Evolutionary conservation across 2,797 vertebrate genomes (phyloP).

Genomic region (Poecilia picta): DNA sequence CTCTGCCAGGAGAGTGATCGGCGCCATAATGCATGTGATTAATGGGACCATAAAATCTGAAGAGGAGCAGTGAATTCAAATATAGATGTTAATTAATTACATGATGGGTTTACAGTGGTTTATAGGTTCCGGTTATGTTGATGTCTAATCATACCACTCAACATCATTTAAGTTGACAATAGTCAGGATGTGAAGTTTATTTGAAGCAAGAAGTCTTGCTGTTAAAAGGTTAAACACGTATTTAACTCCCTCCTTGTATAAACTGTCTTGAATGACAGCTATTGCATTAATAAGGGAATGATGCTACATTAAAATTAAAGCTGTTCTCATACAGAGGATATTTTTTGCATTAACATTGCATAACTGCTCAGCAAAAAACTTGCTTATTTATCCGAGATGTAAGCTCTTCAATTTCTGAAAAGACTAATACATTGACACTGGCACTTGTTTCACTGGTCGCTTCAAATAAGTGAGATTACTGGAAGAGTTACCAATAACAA

Average conservation of each 20-base stretch:
- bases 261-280: neutral
- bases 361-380: neutral
- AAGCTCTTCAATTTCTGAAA: neutral
- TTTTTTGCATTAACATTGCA: neutral
- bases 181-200: constrained; percentile 3
- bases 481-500: neutral
- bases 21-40: constrained; percentile 57
- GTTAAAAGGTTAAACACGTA: neutral
- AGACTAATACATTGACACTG: neutral
- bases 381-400: neutral
- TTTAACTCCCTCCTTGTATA: constrained; percentile 16
- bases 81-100: constrained; percentile 64
- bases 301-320: neutral
- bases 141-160: constrained; percentile 27
- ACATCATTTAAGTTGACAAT: constrained; percentile 22
- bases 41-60: constrained; percentile 58
- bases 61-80: constrained; percentile 50
- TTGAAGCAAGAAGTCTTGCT: neutral
- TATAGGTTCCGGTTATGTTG: constrained; percentile 40
- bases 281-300: neutral
- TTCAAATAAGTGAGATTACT: neutral
- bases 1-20: constrained; percentile 63
- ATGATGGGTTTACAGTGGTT: constrained; percentile 7
- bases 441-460: neutral
- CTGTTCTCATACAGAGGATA: neutral